phyloP scores from a whole-genome alignment of 2,113 vertebrate species.

The Nothobranchius furzeri region DNA sequence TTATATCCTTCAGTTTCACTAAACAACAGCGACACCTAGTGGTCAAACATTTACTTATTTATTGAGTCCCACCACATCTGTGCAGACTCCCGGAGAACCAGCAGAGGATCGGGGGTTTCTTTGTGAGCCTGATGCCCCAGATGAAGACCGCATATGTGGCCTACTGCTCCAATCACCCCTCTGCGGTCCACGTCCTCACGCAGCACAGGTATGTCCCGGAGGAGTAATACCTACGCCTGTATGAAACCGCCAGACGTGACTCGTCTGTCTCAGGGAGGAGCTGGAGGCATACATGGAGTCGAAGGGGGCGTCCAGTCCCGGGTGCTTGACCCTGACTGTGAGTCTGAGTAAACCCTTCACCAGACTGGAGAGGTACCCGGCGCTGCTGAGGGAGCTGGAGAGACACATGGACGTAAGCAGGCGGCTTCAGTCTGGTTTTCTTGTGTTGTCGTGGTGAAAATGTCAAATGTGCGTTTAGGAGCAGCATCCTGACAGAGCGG shows the following conservation, averaged over 20 bases:
- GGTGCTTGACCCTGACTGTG: conserved; percentile 91
- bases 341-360: conserved; percentile 97
- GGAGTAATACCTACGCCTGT: not conserved
- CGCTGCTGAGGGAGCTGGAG: conserved; percentile 94
- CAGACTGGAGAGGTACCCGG: conserved; percentile 94
- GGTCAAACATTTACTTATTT: conserved; percentile 4
- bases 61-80: not conserved
- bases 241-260: not conserved
- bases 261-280: conserved; percentile 82
- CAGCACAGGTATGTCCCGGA: conserved; percentile 84
- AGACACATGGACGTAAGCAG: conserved; percentile 92
- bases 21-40: conserved; percentile 61
- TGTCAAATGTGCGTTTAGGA: conserved; percentile 69
- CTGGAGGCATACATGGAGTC: conserved; percentile 96
- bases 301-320: conserved; percentile 89
- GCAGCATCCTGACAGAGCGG: conserved; percentile 89
- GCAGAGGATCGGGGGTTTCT: conserved; percentile 94
- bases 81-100: conserved; percentile 90
- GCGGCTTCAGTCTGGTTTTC: not conserved
- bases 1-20: not conserved
- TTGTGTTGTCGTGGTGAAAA: not conserved
- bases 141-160: conserved; percentile 89
- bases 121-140: conserved; percentile 88
- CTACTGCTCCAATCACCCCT: conserved; percentile 96
- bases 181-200: conserved; percentile 92